Evolutionary conservation across 2,113 vertebrate species (phyloP).

Genomic region (Pimephales promelas): DNA sequence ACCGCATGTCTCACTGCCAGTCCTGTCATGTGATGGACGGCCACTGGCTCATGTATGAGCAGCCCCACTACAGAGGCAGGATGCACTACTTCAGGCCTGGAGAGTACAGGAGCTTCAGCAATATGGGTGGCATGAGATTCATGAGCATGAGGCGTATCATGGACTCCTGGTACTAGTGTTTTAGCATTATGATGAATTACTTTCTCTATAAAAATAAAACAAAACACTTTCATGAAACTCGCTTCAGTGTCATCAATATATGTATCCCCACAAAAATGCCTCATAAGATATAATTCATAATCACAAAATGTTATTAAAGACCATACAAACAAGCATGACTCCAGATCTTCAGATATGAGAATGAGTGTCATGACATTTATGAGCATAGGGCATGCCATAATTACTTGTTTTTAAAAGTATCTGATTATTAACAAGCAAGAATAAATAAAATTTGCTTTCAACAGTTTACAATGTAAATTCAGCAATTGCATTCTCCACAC

Average conservation of each 20-base stretch:
- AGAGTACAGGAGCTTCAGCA: constrained; percentile 62
- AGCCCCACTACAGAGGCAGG: constrained; percentile 61
- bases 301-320: neutral
- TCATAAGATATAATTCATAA: neutral
- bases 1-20: constrained; percentile 67
- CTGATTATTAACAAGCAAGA: neutral
- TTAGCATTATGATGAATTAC: neutral
- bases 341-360: neutral
- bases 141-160: constrained; percentile 37
- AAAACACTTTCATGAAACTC: neutral
- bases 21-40: constrained; percentile 68
- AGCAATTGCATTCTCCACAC: too few relatives aligned
- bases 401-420: too few relatives aligned
- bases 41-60: constrained; percentile 67
- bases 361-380: neutral
- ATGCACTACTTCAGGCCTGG: constrained; percentile 61
- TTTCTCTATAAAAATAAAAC: neutral
- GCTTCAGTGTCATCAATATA: neutral
- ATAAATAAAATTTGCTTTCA: neutral
- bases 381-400: too few relatives aligned
- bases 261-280: neutral
- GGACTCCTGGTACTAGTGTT: constrained; percentile 14
- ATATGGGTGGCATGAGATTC: constrained; percentile 31
- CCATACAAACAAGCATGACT: neutral
- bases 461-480: too few relatives aligned